Evolutionary conservation across 2,888 invertebrate species (phyloP), one percentile per base, ranked within the genome.

Genomic region (Aporophyla nigra): DNA sequence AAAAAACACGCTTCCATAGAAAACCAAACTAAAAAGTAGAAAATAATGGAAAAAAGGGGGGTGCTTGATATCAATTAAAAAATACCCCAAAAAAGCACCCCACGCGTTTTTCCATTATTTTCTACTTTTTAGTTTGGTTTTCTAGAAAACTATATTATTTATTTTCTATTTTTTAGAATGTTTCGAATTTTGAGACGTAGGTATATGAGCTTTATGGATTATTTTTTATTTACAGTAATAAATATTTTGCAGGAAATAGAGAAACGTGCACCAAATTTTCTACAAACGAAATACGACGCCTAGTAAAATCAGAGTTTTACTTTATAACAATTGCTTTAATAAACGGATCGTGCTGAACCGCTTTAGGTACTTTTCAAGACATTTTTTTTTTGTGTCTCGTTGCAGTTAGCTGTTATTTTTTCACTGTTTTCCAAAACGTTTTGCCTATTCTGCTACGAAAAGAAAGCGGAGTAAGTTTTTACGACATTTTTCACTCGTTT

Each of bases 341-440:
- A 19, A 75, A 70, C 21, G 16, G 27, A 71, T 67, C 62, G 40
- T 80, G 70, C 77, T 27, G 53, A 71, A 67, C 76, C 16, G 40
- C 43, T 21, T 33, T 33, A n/a, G 54, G 10, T 43, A 46, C 12
- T 21, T 43, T 21, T 2, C 12, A 43, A 33, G 27, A 27, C 33
- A 7, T 12, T 24, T 49, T 46, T 40, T 70, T 54, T 33, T 63
- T 33, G 33, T 33, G 43, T 59, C 51, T 62, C 43, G 24, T 56
- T 70, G 40, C 53, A 16, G 59, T 53, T 66, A 82, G 46, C 54
- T 54, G 40, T 53, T 59, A 46, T 53, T 59, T 53, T 53, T 27
- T 33, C 33, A 16, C 21, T n/a, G 40, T 53, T 67, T 54, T n/a
- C 53, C 40, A 58, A 54, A 54, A 27, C 10, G 10, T 71, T 71